These are phyloP conservation scores for Eulacestoma nigropectus DNA, from an alignment of 2,113 vertebrate genomes.

Conservation along the genomic window DNA sequence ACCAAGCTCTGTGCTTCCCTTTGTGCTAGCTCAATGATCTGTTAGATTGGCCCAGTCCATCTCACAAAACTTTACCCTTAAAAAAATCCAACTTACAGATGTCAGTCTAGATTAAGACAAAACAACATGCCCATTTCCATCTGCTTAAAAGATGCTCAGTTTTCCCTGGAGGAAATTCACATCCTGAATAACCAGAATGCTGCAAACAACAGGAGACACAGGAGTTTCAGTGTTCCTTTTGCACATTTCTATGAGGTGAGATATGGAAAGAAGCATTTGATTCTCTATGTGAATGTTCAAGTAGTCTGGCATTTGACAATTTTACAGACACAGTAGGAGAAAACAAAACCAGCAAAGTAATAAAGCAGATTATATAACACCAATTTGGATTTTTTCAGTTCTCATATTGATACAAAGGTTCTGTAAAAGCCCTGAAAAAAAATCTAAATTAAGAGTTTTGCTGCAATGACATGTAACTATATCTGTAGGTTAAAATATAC, in stretches of 20 bases:
- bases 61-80: not conserved
- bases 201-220: not conserved
- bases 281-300: not conserved
- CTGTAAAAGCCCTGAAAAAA: not conserved
- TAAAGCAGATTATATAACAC: not conserved
- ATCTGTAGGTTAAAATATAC: not conserved
- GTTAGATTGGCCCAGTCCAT: not conserved
- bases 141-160: not conserved
- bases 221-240: not conserved
- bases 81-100: not conserved
- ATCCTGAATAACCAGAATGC: not conserved
- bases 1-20: not conserved
- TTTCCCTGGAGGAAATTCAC: not conserved
- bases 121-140: not conserved
- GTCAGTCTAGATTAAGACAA: not conserved
- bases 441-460: not conserved
- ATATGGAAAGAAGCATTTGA: not conserved
- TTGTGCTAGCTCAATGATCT: not conserved
- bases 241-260: not conserved
- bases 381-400: not conserved
- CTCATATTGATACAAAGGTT: not conserved
- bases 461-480: not conserved
- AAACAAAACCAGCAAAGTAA: not conserved
- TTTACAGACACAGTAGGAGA: not conserved
- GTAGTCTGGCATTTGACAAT: not conserved